Evolutionary conservation across 2,888 invertebrate genomes (phyloP).

Genomic region (Temnothorax ravouxi): DNA sequence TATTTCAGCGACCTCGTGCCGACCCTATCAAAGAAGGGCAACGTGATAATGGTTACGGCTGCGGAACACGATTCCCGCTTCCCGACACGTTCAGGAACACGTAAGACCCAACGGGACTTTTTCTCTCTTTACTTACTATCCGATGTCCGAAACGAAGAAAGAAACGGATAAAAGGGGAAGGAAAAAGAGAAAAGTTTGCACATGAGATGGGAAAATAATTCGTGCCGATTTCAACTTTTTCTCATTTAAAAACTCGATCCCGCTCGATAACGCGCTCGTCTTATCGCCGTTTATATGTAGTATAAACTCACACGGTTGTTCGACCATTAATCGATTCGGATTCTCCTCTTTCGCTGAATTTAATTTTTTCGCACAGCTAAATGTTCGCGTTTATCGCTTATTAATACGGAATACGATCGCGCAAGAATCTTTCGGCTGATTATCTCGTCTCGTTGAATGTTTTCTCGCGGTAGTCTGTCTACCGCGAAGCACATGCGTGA

Average conservation of each 20-base stretch:
- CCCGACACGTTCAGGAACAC: conserved; percentile 22
- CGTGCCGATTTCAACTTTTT: conserved; percentile 24
- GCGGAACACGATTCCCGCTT: conserved; percentile 70
- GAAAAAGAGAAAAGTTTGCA: background rate
- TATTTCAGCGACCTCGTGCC: conserved; percentile 68
- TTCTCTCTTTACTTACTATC: conserved; percentile 14
- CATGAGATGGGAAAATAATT: background rate
- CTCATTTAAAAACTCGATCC: background rate
- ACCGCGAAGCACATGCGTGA: conserved; percentile 47
- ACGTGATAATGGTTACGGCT: conserved; percentile 76
- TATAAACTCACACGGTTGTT: background rate
- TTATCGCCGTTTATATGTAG: background rate
- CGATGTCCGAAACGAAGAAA: conserved; percentile 3
- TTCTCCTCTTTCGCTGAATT: background rate
- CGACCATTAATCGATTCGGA: background rate
- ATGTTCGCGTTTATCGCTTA: background rate
- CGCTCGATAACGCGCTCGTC: background rate
- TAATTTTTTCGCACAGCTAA: background rate
- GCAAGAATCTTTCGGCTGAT: conserved; percentile 4
- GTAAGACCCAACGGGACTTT: conserved; percentile 33
- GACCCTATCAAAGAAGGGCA: conserved; percentile 69
- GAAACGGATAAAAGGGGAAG: background rate
- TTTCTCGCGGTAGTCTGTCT: conserved; percentile 28
- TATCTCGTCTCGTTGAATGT: conserved; percentile 20
- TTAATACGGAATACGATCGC: background rate